Conservation (phyloP, 2,797 vertebrate genomes). For the Phoebastria nigripes region DNA sequence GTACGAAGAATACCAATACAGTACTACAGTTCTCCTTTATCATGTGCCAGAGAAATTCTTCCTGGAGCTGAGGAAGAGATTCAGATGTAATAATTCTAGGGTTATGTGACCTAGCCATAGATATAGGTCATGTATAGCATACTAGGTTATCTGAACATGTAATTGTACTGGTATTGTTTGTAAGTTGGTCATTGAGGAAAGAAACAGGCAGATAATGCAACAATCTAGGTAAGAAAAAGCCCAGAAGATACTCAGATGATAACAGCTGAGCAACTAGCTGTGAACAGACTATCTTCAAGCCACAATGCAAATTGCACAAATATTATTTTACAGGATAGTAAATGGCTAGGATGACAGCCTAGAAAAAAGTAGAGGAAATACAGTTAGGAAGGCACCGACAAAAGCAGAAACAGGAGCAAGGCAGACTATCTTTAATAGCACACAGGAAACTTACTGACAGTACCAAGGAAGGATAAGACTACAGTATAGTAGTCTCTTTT, state of each 20-base stretch:
- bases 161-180: not conserved
- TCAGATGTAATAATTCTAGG: not conserved
- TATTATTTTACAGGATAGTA: not conserved
- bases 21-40: not conserved
- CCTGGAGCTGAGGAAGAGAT: not conserved
- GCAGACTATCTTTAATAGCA: not conserved
- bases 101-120: not conserved
- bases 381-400: not conserved
- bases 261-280: not conserved
- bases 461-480: not conserved
- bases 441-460: not conserved
- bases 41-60: not conserved
- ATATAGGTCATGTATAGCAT: not conserved
- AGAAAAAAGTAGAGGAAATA: not conserved
- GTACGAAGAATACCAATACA: not conserved
- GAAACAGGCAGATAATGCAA: not conserved
- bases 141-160: not conserved
- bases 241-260: not conserved
- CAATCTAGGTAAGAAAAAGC: not conserved
- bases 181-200: accelerated
- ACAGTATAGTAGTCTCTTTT: not conserved
- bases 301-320: not conserved
- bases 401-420: not conserved
- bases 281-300: not conserved
- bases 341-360: not conserved